Conservation (phyloP, 2,113 vertebrate genomes). For the Leucopsar rothschildi region DNA sequence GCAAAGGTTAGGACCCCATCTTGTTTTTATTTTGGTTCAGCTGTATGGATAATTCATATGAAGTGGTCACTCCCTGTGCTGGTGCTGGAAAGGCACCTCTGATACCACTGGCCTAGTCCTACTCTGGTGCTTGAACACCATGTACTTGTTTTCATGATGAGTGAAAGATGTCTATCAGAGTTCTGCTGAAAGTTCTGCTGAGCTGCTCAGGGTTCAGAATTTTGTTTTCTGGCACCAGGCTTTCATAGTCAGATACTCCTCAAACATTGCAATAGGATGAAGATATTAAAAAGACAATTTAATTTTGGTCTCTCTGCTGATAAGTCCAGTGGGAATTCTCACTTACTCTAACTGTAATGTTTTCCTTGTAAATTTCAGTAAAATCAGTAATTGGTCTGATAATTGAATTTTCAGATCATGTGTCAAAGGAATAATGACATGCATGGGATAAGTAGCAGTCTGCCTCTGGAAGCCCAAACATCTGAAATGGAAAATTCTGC, state of each 20-base stretch:
- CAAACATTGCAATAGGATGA: constrained; percentile 1
- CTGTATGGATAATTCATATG: neutral
- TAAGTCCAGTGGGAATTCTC: constrained; percentile 63
- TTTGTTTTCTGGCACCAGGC: neutral
- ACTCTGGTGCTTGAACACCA: neutral
- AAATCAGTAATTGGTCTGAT: constrained; percentile 67
- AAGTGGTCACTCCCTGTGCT: neutral
- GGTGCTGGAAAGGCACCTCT: neutral
- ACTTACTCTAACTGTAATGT: constrained; percentile 71
- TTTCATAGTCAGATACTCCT: constrained; percentile 38
- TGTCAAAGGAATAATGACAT: constrained; percentile 56
- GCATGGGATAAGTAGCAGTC: constrained; percentile 44
- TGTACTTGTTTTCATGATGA: neutral
- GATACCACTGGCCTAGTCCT: neutral
- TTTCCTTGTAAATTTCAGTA: constrained; percentile 62
- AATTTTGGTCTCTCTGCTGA: constrained; percentile 37
- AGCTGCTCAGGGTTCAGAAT: neutral
- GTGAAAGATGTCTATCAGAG: neutral
- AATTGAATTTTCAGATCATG: constrained; percentile 70
- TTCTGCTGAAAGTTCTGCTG: neutral
- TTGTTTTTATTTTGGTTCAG: neutral
- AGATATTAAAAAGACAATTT: constrained; percentile 44
- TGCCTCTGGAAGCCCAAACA: constrained; percentile 57
- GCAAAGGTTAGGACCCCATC: neutral
- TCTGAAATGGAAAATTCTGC: constrained; percentile 44